These are phyloP conservation scores for Orchestia grillus DNA, from an alignment of 1,140 invertebrate species.

Conservation along the genomic window DNA sequence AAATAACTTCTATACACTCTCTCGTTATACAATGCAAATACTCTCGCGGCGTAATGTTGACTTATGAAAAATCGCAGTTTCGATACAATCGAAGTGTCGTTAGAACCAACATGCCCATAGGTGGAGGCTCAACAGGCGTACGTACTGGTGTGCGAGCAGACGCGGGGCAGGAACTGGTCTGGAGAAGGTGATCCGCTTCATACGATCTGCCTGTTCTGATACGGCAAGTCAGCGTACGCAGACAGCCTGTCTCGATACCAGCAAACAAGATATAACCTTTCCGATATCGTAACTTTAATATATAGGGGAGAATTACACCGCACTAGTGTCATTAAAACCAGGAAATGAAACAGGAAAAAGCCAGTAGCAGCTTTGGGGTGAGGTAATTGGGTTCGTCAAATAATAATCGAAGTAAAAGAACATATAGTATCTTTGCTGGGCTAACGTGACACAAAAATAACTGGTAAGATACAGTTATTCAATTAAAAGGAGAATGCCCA, in stretches of 20 bases:
- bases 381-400: too few species aligned
- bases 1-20: not conserved
- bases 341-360: not conserved
- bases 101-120: not conserved
- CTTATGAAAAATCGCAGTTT: not conserved
- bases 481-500: too few species aligned
- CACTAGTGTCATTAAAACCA: not conserved
- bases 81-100: not conserved
- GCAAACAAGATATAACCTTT: not conserved
- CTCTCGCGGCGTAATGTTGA: too few species aligned
- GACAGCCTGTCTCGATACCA: not conserved
- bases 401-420: too few species aligned
- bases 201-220: not conserved
- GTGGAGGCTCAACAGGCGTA: not conserved
- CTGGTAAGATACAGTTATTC: too few species aligned
- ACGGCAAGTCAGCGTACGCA: not conserved
- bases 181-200: not conserved
- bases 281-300: not conserved
- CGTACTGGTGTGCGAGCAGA: not conserved
- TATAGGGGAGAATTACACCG: not conserved
- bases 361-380: too few species aligned
- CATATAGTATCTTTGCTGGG: too few species aligned
- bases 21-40: not conserved
- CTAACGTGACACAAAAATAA: too few species aligned
- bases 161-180: not conserved